Evolutionary conservation across 2,888 invertebrate species (phyloP), one percentile per base, ranked within the genome.

Genomic region (Drosophila nr. medialis): DNA sequence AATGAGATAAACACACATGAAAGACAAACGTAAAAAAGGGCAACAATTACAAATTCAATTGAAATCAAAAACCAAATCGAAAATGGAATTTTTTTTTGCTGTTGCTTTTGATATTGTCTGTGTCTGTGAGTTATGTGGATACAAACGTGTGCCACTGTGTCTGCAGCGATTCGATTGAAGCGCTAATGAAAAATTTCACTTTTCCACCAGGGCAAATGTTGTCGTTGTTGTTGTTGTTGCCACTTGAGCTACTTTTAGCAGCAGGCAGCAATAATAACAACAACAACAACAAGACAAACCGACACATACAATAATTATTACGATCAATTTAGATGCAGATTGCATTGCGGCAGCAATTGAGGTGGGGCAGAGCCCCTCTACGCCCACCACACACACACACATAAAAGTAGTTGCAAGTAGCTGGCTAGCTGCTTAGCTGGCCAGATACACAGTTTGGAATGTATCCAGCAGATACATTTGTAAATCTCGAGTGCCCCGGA

Each of bases 311-410:
- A 90, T 87, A 87, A 87, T 90, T 87, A 90, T 87, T 86, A 87
- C 90, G 87, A 87, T 87, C 87, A 87, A 87, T 87, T 87, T 88
- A 83, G 87, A 90, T 87, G 87, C 90, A 87, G 86, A 87, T 87
- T 88, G 89, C 85, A 81, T 85, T 77, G 74, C 62, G 70, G 78
- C 73, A 56, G 87, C 85, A 85, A 83, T 87, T 87, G 89, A 83
- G 88, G 88, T 86, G 89, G 83, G 81, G 77, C 77, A 38, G 51
- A 36, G 24, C 27, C 27, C 81, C 60, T 68, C 66, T 48, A 86
- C 85, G 89, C 89, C 89, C 84, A 86, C 85, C 60, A 70, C 64
- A 75, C 54, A 72, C 42, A 75, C 49, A 66, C 40, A 61, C 30
- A 50, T 13, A 61, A 32, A 49, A 48, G n/a, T 38, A 45, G 36